Evolutionary conservation across 1,140 invertebrate genomes (phyloP).

Genomic region (Bombus confusus): DNA sequence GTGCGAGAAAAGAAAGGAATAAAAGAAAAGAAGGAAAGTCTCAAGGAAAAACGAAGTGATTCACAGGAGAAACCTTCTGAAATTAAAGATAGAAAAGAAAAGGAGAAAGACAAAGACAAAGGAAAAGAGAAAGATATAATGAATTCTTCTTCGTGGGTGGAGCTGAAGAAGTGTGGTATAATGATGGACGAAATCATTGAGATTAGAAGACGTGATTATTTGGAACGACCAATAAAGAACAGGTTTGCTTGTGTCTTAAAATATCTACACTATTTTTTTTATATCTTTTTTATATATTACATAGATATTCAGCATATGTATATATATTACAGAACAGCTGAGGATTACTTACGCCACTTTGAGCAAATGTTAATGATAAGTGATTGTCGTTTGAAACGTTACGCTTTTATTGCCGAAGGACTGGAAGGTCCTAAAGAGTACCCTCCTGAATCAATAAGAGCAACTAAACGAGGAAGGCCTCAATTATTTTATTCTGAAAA

Average conservation of each 20-base stretch:
- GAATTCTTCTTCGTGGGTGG: slow-evolving; percentile 72
- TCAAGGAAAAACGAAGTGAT: slow-evolving; percentile 56
- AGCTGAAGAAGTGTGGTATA: slow-evolving; percentile 72
- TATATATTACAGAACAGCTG: slow-evolving; percentile 69
- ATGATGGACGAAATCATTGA: slow-evolving; percentile 71
- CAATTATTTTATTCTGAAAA: slow-evolving; percentile 76
- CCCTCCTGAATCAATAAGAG: slow-evolving; percentile 74
- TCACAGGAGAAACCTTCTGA: slow-evolving; percentile 23
- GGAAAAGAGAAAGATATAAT: slow-evolving; percentile 69
- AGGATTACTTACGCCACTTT: slow-evolving; percentile 75
- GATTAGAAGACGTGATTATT: slow-evolving; percentile 63
- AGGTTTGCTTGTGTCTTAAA: slow-evolving; percentile 61
- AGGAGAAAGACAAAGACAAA: slow-evolving; percentile 62
- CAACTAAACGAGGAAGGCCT: slow-evolving; percentile 71
- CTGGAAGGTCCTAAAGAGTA: slow-evolving; percentile 74
- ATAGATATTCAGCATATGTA: not conserved
- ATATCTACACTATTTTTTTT: not conserved
- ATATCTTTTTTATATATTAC: not conserved
- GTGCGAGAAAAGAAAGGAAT: slow-evolving; percentile 42
- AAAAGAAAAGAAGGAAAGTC: slow-evolving; percentile 60
- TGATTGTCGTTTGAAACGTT: slow-evolving; percentile 66
- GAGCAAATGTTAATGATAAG: slow-evolving; percentile 79
- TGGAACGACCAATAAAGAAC: slow-evolving; percentile 64
- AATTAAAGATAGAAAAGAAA: slow-evolving; percentile 50
- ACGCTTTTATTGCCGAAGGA: slow-evolving; percentile 70